Percentiles rank a stretch among this genome's conserved stretches.
Evolutionary conservation across 2,113 vertebrate genomes (phyloP).

Genomic region (Tautogolabrus adspersus): DNA sequence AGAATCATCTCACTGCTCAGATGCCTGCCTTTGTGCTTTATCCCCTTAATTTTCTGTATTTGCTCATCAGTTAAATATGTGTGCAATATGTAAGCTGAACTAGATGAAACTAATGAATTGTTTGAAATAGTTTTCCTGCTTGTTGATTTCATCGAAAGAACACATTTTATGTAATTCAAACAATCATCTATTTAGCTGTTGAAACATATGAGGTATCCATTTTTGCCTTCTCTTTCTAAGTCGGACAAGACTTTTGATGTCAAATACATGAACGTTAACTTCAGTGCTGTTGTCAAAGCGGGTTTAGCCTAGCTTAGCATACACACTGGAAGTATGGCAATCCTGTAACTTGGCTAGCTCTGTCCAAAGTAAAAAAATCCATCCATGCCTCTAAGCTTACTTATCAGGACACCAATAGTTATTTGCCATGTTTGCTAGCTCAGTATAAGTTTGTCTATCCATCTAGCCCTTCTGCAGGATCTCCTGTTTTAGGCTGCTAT

Average conservation of each 20-base stretch:
- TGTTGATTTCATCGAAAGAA: neutral
- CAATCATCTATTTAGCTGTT: neutral
- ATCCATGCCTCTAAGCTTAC: too few species aligned
- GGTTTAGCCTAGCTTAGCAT: conserved; percentile 3
- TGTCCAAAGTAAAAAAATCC: too few species aligned
- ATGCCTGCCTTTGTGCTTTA: conserved; percentile 54
- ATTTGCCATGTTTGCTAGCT: too few species aligned
- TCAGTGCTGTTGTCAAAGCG: too few species aligned
- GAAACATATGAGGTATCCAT: neutral
- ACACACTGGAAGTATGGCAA: too few species aligned
- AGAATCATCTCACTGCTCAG: conserved; percentile 64
- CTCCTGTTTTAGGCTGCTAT: too few species aligned
- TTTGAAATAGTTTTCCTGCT: conserved; percentile 8
- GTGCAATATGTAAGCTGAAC: conserved; percentile 29
- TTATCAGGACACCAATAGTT: too few species aligned
- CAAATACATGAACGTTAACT: too few species aligned
- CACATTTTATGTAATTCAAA: neutral
- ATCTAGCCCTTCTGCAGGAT: too few species aligned
- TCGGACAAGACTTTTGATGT: too few species aligned
- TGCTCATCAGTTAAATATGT: conserved; percentile 31
- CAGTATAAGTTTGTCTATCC: too few species aligned
- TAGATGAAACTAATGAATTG: conserved; percentile 12
- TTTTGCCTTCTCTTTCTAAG: neutral
- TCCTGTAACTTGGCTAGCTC: too few species aligned
- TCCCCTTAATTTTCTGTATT: conserved; percentile 15